Percentiles rank a stretch among this genome's conserved stretches.
Evolutionary conservation across 2,888 invertebrate genomes (phyloP).

Genomic region (Tipula confusa): DNA sequence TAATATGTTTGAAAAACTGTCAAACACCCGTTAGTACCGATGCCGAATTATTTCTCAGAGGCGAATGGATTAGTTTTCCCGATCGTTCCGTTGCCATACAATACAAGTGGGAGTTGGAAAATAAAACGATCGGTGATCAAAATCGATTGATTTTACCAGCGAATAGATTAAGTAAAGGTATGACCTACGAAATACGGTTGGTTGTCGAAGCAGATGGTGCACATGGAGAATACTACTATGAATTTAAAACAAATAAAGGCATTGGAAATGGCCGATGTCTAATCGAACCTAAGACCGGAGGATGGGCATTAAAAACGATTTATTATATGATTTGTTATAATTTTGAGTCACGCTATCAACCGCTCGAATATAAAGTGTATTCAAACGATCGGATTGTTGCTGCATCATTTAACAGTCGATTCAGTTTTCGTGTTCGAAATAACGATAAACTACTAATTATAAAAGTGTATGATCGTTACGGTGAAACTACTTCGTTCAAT

Average conservation of each 20-base stretch:
- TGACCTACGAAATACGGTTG: not conserved
- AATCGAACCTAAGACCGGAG: not conserved
- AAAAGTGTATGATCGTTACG: not conserved
- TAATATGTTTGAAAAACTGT: not conserved
- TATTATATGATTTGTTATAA: not conserved
- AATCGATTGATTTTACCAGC: not conserved
- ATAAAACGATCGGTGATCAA: not conserved
- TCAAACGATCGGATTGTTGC: not conserved
- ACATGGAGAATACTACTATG: not conserved
- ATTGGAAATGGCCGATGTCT: not conserved
- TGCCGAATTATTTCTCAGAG: not conserved
- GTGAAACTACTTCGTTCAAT: not conserved
- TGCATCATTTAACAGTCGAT: not conserved
- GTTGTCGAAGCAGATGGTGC: not conserved
- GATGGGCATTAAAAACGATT: not conserved
- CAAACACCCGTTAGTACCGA: not conserved
- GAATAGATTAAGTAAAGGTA: not conserved
- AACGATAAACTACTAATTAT: not conserved
- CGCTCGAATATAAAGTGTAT: not conserved
- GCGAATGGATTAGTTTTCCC: not conserved
- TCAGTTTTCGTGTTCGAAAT: not conserved
- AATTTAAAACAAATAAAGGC: not conserved
- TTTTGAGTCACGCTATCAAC: not conserved
- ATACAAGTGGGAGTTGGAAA: not conserved
- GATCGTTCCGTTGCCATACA: not conserved